Conservation (phyloP, 2,797 vertebrate genomes). For the Sebastes miniatus region DNA sequence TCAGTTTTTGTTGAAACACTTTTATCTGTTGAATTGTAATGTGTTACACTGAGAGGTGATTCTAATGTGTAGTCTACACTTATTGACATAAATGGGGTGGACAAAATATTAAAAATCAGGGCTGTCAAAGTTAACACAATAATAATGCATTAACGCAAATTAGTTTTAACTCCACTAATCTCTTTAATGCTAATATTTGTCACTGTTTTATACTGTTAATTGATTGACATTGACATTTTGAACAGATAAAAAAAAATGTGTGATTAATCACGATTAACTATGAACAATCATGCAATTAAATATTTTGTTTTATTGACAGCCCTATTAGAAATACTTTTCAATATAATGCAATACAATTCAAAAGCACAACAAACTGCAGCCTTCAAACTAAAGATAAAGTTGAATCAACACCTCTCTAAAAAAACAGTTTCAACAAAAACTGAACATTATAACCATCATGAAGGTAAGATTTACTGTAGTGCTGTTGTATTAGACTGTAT, state of each 20-base stretch:
- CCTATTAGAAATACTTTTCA: background rate
- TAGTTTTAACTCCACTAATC: no score
- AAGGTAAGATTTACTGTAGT: background rate
- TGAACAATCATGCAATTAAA: no score
- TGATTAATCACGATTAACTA: no score
- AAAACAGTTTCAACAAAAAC: background rate
- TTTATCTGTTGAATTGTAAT: background rate
- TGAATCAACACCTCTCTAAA: accelerated
- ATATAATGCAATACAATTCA: background rate
- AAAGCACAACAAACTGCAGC: background rate
- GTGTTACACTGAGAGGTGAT: background rate
- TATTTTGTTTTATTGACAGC: no score
- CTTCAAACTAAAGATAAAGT: background rate
- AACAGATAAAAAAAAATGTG: no score
- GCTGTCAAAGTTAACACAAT: no score
- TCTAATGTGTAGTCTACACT: background rate
- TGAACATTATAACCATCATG: no score
- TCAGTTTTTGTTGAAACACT: background rate
- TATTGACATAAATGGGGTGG: background rate
- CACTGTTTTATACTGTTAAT: no score
- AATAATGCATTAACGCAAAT: no score
- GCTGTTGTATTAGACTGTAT: no score
- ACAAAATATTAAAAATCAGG: background rate
- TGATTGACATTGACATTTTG: no score
- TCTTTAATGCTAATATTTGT: no score